Conservation (phyloP, 1,140 invertebrate genomes). For the Aradophagus sp. region DNA sequence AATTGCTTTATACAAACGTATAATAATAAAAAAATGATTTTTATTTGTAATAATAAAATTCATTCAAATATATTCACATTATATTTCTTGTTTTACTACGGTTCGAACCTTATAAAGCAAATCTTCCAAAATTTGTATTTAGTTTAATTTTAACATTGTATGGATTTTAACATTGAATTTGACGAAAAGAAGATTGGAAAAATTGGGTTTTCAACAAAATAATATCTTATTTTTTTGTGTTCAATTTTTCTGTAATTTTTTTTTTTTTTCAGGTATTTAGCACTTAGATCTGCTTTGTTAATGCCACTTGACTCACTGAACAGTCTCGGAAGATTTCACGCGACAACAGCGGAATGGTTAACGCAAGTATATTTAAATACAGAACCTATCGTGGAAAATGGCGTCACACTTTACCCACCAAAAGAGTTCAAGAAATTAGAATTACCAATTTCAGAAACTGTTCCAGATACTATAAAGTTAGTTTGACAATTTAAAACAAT, state of each 20-base stretch:
- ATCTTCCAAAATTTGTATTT: too few relatives aligned
- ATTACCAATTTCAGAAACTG: constrained; percentile 80
- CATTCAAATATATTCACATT: too few relatives aligned
- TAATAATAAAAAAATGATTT: too few relatives aligned
- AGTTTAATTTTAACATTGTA: too few relatives aligned
- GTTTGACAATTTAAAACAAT: neutral
- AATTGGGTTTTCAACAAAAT: too few relatives aligned
- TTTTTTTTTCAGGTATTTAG: constrained; percentile 77
- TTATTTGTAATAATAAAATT: too few relatives aligned
- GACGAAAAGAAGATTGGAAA: too few relatives aligned
- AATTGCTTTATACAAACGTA: too few relatives aligned
- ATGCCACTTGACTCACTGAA: constrained; percentile 82
- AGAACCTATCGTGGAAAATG: constrained; percentile 54
- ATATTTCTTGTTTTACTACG: too few relatives aligned
- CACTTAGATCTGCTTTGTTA: constrained; percentile 80
- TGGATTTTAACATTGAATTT: too few relatives aligned
- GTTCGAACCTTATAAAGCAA: too few relatives aligned
- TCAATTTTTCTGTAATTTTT: constrained; percentile 43
- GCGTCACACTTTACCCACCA: constrained; percentile 75
- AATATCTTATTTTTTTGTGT: too few relatives aligned
- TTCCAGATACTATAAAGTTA: constrained; percentile 80
- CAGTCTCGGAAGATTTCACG: constrained; percentile 83
- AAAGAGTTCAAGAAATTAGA: constrained; percentile 74
- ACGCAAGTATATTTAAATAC: constrained; percentile 82
- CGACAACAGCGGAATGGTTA: constrained; percentile 89